Evolutionary conservation across 2,888 invertebrate genomes (phyloP), one percentile per base, ranked within the genome.

Genomic region (Cantharis rufa): DNA sequence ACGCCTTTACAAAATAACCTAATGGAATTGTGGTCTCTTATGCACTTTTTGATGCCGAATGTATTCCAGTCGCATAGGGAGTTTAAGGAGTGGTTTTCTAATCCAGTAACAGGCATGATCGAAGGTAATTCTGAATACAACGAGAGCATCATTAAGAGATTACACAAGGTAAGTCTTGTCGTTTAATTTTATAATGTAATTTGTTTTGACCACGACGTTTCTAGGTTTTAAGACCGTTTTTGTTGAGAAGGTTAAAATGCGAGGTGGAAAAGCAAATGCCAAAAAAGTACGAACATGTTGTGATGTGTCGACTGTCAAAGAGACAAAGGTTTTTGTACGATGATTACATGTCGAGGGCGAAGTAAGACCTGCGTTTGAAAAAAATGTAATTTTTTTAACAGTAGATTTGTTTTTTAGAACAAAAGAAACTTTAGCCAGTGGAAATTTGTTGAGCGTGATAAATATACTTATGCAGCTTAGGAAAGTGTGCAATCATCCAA

Each of bases 181-280:
- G 1, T 48, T 48, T 48, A 7, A 7, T 48, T 48, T 48, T 5
- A n/a, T n/a, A 48, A n/a, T 2, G 1, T 2, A 7, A n/a, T n/a
- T n/a, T n/a, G 13, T n/a, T 48, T 48, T n/a, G 7, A n/a, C 48
- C 5, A n/a, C n/a, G 5, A 7, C 81, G 79, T 70, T 87, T 89
- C 9, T 82, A 94, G 94, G 96, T 98, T 81, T 91, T 98, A 85
- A 92, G 98, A 72, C 98, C 98, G 78, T 98, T 98, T 90, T 91
- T 98, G 85, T 89, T 98, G 85, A 91, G 98, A 78, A 92, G 98
- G 81, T 91, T 98, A 83, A 98, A 98, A 89, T 92, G 92, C 74
- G 98, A 98, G 90, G 98, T 98, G 77, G 98, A 98, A 89, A 97
- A 98, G 85, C 98, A 99, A 90, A 93, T 99, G 92, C 98, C 98